Evolutionary conservation across 2,113 vertebrate genomes (phyloP), one percentile per base, ranked within the genome.

Genomic region (Pimephales promelas): DNA sequence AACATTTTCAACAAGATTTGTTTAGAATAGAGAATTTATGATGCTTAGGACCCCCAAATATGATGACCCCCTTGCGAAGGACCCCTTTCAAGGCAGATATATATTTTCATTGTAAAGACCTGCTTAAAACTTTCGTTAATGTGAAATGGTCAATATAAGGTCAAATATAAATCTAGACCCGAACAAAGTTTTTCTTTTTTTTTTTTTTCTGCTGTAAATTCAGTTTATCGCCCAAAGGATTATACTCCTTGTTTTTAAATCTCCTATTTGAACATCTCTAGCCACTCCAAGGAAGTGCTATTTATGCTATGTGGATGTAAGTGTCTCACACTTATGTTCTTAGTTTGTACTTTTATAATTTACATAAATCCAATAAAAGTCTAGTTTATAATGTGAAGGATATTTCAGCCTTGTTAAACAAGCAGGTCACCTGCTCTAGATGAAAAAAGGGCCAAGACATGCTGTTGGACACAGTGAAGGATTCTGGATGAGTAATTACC

Each of bases 401-500:
- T 22, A 40, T 49, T 13, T 64, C 3, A 49, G 5, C 43, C 8
- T 0, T 45, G 36, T 61, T 78, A 4, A 43, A 28, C 64, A 71
- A 54, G 28, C 45, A 56, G 47, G 22, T 66, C 26, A 64, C 57
- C 14, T 45, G 49, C n/a, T 3, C 26, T 82, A 52, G 3, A 28
- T 43, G 24, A 64, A 20, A 68, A 83, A 64, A 7, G 9, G n/a
- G 31, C 20, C 45, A 75, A 31, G 26, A 13, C 11, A 56, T 64
- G 43, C 31, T 20, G 28, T 62, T 34, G 47, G 43, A 74, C 14
- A 26, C 52, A 79, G 16, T 45, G 57, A 61, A 73, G 36, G 49
- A 49, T 78, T 78, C 62, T 28, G 47, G 49, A 24, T 66, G 20
- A 54, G 57, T 84, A 83, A 88, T 86, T 88, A 85, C 45, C 43